Percentiles rank a stretch among this genome's conserved stretches.
Conservation (phyloP, 2,888 invertebrate genomes). For the Mylabris sibirica region DNA sequence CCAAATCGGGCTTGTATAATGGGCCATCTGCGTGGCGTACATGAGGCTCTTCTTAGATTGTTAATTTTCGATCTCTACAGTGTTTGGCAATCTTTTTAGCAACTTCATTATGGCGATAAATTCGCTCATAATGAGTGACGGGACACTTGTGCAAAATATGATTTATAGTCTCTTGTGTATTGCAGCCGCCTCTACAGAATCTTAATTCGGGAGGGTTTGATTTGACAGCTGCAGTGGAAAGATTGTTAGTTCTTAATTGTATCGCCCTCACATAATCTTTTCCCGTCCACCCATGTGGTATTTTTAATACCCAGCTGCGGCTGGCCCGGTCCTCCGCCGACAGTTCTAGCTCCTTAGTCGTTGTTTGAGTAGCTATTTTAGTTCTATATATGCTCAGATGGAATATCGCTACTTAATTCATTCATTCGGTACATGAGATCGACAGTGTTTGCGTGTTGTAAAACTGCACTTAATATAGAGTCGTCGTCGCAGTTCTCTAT, state of each 20-base stretch:
- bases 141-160: constrained; percentile 40
- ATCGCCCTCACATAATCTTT: constrained; percentile 41
- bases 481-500: no score
- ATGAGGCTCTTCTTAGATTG: constrained; percentile 32
- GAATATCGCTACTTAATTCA: no score
- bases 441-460: no score
- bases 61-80: constrained; percentile 19
- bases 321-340: no score
- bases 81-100: constrained; percentile 16
- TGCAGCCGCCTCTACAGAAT: constrained; percentile 36
- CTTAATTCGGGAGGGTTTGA: constrained; percentile 32
- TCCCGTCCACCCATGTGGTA: constrained; percentile 43
- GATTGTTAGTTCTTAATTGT: constrained; percentile 38
- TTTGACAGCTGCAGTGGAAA: constrained; percentile 39
- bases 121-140: constrained; percentile 34
- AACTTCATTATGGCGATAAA: constrained; percentile 28
- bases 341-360: no score
- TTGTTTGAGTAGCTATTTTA: no score
- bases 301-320: no score
- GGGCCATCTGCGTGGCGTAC: constrained; percentile 27
- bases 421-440: no score
- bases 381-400: no score
- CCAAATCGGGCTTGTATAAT: constrained; percentile 36
- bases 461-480: no score
- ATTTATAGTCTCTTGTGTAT: constrained; percentile 26